A percentile compares a stretch with the other conserved stretches of the same genome.
These are phyloP conservation scores for Dysdera silvatica DNA, from an alignment of 1,140 invertebrate genomes.

Conservation along the genomic window DNA sequence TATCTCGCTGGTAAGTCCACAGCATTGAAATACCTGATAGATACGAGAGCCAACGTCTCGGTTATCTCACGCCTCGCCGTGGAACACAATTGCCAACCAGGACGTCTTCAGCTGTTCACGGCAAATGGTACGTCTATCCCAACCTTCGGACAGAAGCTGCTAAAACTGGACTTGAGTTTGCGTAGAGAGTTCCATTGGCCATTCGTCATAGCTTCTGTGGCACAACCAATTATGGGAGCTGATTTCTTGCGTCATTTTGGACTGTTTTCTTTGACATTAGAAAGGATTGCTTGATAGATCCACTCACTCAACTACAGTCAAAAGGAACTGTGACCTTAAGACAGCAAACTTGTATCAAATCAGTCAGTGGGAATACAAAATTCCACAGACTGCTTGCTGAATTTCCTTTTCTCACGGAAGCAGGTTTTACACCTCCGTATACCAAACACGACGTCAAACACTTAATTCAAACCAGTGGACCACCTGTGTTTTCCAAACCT, in stretches of 20 bases:
- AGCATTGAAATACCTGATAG: too few relatives aligned
- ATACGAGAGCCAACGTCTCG: too few relatives aligned
- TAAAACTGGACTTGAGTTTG: neutral
- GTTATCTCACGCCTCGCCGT: too few relatives aligned
- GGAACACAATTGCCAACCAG: too few relatives aligned
- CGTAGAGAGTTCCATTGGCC: neutral
- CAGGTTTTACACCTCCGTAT: neutral
- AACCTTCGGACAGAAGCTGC: neutral
- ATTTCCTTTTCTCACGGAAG: neutral
- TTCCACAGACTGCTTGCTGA: neutral
- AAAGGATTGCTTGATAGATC: neutral
- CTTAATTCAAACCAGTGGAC: conserved; percentile 36
- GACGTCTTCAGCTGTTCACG: too few relatives aligned
- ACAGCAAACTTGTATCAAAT: neutral
- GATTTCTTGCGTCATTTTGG: neutral
- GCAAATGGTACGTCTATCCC: neutral
- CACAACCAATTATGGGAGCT: neutral
- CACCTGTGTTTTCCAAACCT: conserved; percentile 39
- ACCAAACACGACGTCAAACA: neutral
- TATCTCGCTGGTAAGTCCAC: too few relatives aligned
- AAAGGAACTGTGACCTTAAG: neutral
- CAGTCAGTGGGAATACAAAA: neutral
- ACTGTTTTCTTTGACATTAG: neutral
- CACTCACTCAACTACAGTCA: neutral
- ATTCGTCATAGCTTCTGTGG: neutral